phyloP scores from a whole-genome alignment of 2,797 vertebrate genomes.

The Galaxias olidus region DNA sequence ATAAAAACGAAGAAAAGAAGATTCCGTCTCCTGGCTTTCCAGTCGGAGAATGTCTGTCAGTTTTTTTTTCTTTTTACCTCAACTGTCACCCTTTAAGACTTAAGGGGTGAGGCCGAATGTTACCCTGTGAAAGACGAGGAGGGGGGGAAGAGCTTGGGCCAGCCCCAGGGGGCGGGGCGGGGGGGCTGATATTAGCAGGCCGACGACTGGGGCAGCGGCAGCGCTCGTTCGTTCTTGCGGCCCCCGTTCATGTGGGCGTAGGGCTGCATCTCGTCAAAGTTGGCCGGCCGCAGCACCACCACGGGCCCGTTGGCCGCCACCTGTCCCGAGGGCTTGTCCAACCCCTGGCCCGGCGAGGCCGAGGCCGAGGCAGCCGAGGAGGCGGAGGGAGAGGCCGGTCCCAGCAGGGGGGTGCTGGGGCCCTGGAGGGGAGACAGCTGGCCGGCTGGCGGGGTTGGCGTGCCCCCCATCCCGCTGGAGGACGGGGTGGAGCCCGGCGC shows the following conservation, averaged over 20 bases:
- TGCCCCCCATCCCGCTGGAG: constrained; percentile 49
- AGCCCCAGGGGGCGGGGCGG: constrained; percentile 25
- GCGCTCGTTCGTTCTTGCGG: constrained; percentile 89
- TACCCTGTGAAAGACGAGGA: constrained; percentile 68
- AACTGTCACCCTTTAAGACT: constrained; percentile 44
- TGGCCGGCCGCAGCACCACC: constrained; percentile 82
- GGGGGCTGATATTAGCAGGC: constrained; percentile 89
- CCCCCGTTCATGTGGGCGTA: constrained; percentile 99
- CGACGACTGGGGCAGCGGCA: constrained; percentile 96
- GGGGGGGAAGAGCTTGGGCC: not conserved
- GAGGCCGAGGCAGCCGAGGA: constrained; percentile 53
- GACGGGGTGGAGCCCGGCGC: constrained; percentile 36
- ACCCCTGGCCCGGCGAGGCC: constrained; percentile 61
- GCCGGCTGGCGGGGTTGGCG: constrained; percentile 79
- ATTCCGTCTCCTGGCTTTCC: constrained; percentile 82
- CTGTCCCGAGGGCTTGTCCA: constrained; percentile 89
- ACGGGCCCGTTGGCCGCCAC: constrained; percentile 86
- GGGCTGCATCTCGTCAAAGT: constrained; percentile 92
- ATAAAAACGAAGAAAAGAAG: constrained; percentile 53
- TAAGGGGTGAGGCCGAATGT: constrained; percentile 27
- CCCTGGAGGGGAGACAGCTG: constrained; percentile 75
- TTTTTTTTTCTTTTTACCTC: constrained; percentile 49
- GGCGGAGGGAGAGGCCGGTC: constrained; percentile 57
- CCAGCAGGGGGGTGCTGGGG: constrained; percentile 62
- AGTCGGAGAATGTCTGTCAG: constrained; percentile 78